A percentile compares a stretch with the other conserved stretches of the same genome.
phyloP scores from a whole-genome alignment of 2,113 vertebrate genomes.

The Lichenostomus cassidix region DNA sequence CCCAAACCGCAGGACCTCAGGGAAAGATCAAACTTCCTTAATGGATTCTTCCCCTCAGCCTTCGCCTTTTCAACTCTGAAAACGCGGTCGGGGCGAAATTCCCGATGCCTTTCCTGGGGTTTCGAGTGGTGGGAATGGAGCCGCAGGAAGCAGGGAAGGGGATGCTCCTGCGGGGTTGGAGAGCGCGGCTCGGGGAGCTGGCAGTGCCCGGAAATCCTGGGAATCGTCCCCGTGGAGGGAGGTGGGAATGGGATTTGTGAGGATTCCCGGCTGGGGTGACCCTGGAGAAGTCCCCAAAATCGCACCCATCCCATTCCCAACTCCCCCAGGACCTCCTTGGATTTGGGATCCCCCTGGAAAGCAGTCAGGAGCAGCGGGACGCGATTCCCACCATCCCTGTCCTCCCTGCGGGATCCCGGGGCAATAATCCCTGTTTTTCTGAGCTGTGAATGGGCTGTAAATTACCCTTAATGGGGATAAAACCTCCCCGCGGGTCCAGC shows the following conservation, averaged over 20 bases:
- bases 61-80: not conserved
- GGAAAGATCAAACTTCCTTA: not conserved
- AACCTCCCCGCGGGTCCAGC: not conserved
- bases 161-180: not conserved
- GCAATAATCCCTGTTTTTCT: not conserved
- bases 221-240: not conserved
- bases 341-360: not conserved
- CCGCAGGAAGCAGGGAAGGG: not conserved
- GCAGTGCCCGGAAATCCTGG: not conserved
- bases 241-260: not conserved
- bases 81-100: not conserved
- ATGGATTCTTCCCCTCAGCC: not conserved
- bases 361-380: not conserved
- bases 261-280: not conserved
- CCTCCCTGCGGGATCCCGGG: not conserved
- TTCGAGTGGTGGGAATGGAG: not conserved
- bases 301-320: not conserved
- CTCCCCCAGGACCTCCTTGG: not conserved
- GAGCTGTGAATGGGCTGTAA: not conserved
- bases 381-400: not conserved
- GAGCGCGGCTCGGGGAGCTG: not conserved
- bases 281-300: not conserved
- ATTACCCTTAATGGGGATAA: not conserved
- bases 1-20: not conserved
- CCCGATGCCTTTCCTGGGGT: not conserved